A percentile compares a stretch with the other conserved stretches of the same genome.
These are phyloP conservation scores for Oreortyx pictus DNA, from an alignment of 2,797 vertebrate genomes.

Conservation along the genomic window DNA sequence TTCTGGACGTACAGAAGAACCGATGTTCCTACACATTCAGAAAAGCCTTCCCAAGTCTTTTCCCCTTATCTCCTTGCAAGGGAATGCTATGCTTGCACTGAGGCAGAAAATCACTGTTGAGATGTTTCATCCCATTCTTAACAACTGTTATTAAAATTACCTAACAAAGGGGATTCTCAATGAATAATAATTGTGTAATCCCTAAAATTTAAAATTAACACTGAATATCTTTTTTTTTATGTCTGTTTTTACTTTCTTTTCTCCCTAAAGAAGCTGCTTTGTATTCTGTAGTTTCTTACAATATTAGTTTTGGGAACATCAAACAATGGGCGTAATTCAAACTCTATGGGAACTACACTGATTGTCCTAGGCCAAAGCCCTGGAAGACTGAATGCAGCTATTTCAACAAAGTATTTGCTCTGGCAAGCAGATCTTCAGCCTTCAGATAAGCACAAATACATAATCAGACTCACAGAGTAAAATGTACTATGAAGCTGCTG, in stretches of 20 bases:
- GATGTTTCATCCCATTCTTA: neutral
- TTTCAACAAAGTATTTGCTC: neutral
- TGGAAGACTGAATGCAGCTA: constrained; percentile 15
- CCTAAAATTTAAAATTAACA: neutral
- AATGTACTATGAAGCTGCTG: neutral
- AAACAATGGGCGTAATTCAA: neutral
- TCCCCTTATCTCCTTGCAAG: neutral
- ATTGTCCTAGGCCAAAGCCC: constrained; percentile 3
- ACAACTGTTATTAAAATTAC: neutral
- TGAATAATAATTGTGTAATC: accelerated
- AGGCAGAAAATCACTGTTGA: neutral
- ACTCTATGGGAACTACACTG: neutral
- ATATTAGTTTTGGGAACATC: neutral
- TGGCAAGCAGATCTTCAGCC: neutral
- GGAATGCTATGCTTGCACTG: neutral
- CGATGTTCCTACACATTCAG: neutral
- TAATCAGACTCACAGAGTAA: neutral
- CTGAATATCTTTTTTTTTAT: neutral
- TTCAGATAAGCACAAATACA: constrained; percentile 15
- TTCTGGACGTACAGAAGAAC: neutral
- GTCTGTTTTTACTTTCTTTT: neutral
- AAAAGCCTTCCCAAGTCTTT: neutral
- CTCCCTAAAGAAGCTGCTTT: neutral
- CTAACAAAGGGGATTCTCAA: neutral
- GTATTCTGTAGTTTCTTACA: neutral